These are phyloP conservation scores for Dendronephthya gigantea DNA, from an alignment of 64 coral and sea anemone genomes.

Conservation along the genomic window DNA sequence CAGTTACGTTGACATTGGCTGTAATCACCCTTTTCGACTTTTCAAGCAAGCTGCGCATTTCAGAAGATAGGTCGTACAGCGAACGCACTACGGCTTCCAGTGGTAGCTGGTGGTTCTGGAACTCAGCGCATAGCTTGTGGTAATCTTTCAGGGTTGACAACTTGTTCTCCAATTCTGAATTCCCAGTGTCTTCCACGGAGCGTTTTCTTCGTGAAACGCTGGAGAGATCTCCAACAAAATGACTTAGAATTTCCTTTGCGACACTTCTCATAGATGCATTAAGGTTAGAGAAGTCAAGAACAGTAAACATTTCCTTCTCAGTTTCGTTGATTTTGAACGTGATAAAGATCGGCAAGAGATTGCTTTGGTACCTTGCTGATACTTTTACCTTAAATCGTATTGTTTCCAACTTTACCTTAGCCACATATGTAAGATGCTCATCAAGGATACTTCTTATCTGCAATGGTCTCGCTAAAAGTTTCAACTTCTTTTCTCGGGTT, in stretches of 20 bases:
- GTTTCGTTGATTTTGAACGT: neutral
- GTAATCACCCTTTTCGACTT: neutral
- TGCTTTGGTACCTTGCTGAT: neutral
- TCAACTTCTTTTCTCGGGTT: neutral
- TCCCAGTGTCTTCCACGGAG: neutral
- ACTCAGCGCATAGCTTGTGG: neutral
- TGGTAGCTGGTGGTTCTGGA: too few relatives aligned
- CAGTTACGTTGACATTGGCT: neutral
- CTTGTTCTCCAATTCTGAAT: neutral
- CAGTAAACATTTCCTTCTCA: neutral
- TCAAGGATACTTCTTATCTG: neutral
- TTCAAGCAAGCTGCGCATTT: neutral
- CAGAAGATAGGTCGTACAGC: neutral
- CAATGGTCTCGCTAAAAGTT: too few relatives aligned
- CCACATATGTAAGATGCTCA: too few relatives aligned
- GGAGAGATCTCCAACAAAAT: neutral
- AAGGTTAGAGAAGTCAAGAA: neutral
- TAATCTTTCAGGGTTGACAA: neutral
- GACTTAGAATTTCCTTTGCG: neutral
- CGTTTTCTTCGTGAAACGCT: neutral
- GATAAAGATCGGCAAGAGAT: neutral
- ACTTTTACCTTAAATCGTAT: neutral
- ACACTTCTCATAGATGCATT: neutral
- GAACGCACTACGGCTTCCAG: neutral
- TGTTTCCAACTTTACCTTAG: neutral